Evolutionary conservation across 2,113 vertebrate species (phyloP).

Genomic region (Perca schrenkii): DNA sequence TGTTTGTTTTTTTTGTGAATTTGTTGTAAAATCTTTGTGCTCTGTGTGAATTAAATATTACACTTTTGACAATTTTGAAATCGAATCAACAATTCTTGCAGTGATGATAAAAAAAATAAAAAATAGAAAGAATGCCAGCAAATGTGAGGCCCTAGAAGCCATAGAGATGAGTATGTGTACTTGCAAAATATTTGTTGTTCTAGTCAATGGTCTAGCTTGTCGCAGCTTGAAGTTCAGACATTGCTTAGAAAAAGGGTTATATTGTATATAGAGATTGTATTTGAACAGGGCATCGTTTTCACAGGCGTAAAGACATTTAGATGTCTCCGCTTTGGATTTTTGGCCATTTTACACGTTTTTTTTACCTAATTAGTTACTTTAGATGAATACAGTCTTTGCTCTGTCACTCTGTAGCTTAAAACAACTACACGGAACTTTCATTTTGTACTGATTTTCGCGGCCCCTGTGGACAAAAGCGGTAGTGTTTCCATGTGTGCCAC

Average conservation of each 20-base stretch:
- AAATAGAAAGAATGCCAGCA: not conserved
- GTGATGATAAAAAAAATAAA: no score
- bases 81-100: not conserved
- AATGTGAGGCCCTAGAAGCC: not conserved
- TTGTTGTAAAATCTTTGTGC: not conserved
- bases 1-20: not conserved
- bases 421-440: no score
- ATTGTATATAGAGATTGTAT: not conserved
- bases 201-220: not conserved
- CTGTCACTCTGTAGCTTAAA: not conserved
- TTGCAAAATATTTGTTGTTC: not conserved
- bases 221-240: not conserved
- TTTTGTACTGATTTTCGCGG: no score
- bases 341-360: not conserved
- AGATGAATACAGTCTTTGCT: not conserved
- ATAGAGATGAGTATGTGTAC: not conserved
- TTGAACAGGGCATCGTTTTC: not conserved
- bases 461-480: no score
- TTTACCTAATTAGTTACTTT: slow-evolving; percentile 9
- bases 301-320: not conserved
- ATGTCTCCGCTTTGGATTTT: not conserved
- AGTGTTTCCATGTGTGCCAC: no score
- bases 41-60: not conserved
- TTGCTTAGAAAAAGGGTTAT: not conserved
- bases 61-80: not conserved